Base-by-base conservation (phyloP, 2,797 vertebrate species). In the Myiothlypis chrysogaster region DNA sequence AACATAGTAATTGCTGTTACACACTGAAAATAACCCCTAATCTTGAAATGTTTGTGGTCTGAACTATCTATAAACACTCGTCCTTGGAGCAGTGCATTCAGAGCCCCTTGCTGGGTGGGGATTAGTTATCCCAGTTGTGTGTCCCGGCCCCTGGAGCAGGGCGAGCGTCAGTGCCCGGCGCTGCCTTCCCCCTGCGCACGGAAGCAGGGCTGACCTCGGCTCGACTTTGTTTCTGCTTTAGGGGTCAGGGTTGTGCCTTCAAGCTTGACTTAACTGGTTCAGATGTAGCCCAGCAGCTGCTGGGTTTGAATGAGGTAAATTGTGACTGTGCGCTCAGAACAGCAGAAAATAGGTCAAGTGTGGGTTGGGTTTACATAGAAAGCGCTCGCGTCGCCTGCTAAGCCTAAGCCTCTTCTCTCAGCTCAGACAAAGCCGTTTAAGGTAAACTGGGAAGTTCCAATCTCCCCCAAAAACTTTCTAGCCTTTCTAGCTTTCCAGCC, bases 321-420 rank as follows among this genome's bases (percentile, higher is more conserved):
- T 92, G 94, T 95, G 94, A 91, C 94, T 65, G 47, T 28, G 82
- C 17, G 17, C 75, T 94, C 77, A 37, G 93, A 95, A 53, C 46
- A 14, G 89, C 89, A 95, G 87, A 95, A 97, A 96, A 95, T 95
- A 95, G 95, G 95, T 97, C 95, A 97, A 93, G 96, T 95, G 94
- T 97, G 95, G 95, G 94, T n/a, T 97, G 95, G 94, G 92, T 95
- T 96, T 95, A 94, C 93, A 94, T 90, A 69, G 94, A 94, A 94
- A 96, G 89, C 82, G 6, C 82, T 89, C 16, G 75, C 52, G 27
- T 92, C 12, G 60, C 86, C 78, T 93, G 88, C 66, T 95, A 82
- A 92, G 92, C 86, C 83, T 95, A 93, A 96, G 90, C 80, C 84
- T 71, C 93, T 95, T 90, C 90, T 60, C 77, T 68, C 60, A 3